phyloP scores from a whole-genome alignment of 2,888 invertebrate species.

The Metellina segmentata region DNA sequence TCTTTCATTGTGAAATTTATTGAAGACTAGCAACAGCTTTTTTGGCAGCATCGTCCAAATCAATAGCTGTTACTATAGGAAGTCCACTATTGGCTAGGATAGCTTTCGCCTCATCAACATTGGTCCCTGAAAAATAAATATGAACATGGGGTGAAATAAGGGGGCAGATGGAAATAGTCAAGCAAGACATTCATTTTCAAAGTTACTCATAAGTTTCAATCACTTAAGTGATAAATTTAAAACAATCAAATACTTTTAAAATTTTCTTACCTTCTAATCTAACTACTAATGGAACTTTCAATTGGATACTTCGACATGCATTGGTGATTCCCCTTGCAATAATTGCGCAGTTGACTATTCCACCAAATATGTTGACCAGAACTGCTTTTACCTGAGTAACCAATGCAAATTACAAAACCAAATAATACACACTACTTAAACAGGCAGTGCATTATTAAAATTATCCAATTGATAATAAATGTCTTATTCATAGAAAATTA shows the following conservation, averaged over 20 bases:
- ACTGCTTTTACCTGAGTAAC: constrained; percentile 90
- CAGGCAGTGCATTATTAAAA: too few relatives aligned
- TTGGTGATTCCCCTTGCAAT: constrained; percentile 97
- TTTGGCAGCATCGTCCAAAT: constrained; percentile 95
- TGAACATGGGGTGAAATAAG: not conserved
- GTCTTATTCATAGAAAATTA: too few relatives aligned
- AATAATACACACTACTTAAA: too few relatives aligned
- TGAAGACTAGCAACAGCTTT: constrained; percentile 86
- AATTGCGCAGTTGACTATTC: constrained; percentile 98
- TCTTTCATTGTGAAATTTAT: constrained; percentile 1
- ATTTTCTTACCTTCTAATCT: constrained; percentile 90
- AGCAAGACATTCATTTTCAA: not conserved
- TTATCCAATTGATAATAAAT: too few relatives aligned
- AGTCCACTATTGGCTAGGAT: constrained; percentile 92
- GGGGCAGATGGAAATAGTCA: constrained; percentile 65
- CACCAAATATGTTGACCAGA: constrained; percentile 99
- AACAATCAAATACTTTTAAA: not conserved
- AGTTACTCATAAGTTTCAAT: not conserved
- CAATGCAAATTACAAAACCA: not conserved
- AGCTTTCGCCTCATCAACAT: constrained; percentile 90
- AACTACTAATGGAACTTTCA: constrained; percentile 94
- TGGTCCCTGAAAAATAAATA: constrained; percentile 85
- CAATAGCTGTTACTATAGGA: constrained; percentile 89
- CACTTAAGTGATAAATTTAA: not conserved
- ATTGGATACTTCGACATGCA: constrained; percentile 89